These are phyloP conservation scores for Drosophila gunungcola DNA, from an alignment of 1,140 invertebrate genomes.

Conservation along the genomic window DNA sequence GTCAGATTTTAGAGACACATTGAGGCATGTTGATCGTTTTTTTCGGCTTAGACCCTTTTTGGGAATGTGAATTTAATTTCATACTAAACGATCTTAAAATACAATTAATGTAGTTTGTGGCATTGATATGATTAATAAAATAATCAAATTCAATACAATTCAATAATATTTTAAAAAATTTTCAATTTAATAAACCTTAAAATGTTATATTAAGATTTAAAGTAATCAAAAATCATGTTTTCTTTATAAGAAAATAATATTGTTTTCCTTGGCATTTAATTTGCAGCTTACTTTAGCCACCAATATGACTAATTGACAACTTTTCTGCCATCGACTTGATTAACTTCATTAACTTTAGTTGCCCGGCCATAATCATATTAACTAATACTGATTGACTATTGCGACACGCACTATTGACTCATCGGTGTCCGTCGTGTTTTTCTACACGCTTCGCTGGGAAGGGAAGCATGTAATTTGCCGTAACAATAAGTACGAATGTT, in stretches of 20 bases:
- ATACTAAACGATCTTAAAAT: not conserved
- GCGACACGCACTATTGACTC: slow-evolving; percentile 27
- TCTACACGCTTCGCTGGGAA: not conserved
- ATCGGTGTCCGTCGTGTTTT: not conserved
- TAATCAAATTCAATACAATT: no score
- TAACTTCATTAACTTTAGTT: slow-evolving; percentile 46
- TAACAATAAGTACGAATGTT: slow-evolving; percentile 77
- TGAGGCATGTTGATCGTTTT: no score
- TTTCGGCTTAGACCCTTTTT: no score
- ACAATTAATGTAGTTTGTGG: not conserved
- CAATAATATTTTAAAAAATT: no score
- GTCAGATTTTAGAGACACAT: no score
- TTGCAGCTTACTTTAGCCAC: not conserved
- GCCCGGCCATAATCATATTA: slow-evolving; percentile 44
- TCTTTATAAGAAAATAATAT: no score
- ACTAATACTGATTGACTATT: slow-evolving; percentile 54
- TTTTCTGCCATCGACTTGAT: slow-evolving; percentile 24
- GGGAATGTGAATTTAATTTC: not conserved
- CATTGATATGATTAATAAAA: no score
- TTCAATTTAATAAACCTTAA: no score
- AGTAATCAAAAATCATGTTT: no score
- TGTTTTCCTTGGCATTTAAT: not conserved
- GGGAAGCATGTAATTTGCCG: slow-evolving; percentile 50
- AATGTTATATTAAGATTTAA: no score
- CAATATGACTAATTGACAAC: not conserved